A percentile compares a stretch with the other conserved stretches of the same genome.
These are phyloP conservation scores for Drosophila busckii DNA, from an alignment of 1,140 invertebrate species.

Conservation along the genomic window DNA sequence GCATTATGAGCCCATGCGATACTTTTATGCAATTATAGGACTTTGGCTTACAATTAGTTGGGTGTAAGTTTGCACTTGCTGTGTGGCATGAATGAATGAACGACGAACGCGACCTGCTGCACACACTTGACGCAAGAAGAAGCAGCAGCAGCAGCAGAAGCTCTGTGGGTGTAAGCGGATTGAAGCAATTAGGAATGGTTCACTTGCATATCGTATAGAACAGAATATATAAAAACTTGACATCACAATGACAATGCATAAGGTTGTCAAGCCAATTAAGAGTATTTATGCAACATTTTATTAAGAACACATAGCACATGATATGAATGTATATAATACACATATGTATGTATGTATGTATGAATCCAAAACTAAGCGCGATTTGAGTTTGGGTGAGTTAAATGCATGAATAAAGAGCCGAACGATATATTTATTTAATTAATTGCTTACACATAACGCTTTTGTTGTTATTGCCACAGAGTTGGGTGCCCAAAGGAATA, in stretches of 20 bases:
- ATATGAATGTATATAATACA: no score
- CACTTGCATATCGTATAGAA: not conserved
- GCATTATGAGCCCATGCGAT: conserved; percentile 10
- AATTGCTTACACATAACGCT: no score
- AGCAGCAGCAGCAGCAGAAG: conserved; percentile 7
- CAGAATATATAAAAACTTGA: conserved; percentile 9
- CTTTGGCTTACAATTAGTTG: conserved; percentile 36
- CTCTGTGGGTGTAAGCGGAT: conserved; percentile 50
- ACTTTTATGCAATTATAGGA: conserved; percentile 34
- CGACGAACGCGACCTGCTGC: conserved; percentile 18
- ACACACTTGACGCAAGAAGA: conserved; percentile 37
- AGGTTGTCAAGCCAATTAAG: no score
- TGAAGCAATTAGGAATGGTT: conserved; percentile 49
- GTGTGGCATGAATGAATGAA: not conserved
- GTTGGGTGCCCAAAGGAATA: not conserved
- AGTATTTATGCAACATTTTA: no score
- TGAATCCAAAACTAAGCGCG: no score
- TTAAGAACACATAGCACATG: no score
- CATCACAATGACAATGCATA: not conserved
- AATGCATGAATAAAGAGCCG: no score
- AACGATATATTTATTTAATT: no score
- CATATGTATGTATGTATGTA: no score
- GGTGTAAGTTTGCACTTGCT: conserved; percentile 29
- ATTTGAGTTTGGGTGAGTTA: no score
- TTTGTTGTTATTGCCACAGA: no score